A percentile compares a stretch with the other conserved stretches of the same genome.
Evolutionary conservation across 2,113 vertebrate species (phyloP).

Genomic region (Apistogramma diplotaenia): DNA sequence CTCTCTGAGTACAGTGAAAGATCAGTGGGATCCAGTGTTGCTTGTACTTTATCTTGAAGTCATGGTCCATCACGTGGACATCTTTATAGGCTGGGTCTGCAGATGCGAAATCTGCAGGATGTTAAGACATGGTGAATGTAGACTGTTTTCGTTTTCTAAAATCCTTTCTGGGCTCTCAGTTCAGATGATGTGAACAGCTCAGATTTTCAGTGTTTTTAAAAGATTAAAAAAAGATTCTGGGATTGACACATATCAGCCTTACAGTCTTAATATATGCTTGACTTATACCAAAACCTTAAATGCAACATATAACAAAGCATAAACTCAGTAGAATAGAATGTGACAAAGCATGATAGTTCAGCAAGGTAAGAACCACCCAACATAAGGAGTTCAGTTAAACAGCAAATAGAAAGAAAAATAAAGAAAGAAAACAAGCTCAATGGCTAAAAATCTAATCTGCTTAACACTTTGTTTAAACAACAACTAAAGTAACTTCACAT

Average conservation of each 20-base stretch:
- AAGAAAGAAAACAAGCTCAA: background rate
- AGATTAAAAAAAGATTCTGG: background rate
- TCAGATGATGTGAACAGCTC: background rate
- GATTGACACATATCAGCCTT: background rate
- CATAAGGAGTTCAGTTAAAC: background rate
- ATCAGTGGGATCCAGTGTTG: background rate
- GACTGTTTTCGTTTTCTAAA: too few species aligned
- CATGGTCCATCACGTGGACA: too few species aligned
- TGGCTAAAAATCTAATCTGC: background rate
- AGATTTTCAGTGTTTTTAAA: background rate
- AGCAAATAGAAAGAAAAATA: background rate
- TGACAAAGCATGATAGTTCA: background rate
- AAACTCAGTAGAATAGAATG: background rate
- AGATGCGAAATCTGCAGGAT: too few species aligned
- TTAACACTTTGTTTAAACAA: background rate
- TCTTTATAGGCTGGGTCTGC: too few species aligned
- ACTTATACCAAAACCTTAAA: background rate
- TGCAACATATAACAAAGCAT: background rate
- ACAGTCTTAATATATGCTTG: background rate
- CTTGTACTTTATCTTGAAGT: background rate
- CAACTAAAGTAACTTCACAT: background rate
- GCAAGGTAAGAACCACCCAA: background rate
- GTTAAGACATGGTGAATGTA: too few species aligned
- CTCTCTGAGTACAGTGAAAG: background rate
- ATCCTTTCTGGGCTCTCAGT: too few species aligned